Evolutionary conservation across 2,888 invertebrate genomes (phyloP).

Genomic region (Sinohyriopsis cumingii): DNA sequence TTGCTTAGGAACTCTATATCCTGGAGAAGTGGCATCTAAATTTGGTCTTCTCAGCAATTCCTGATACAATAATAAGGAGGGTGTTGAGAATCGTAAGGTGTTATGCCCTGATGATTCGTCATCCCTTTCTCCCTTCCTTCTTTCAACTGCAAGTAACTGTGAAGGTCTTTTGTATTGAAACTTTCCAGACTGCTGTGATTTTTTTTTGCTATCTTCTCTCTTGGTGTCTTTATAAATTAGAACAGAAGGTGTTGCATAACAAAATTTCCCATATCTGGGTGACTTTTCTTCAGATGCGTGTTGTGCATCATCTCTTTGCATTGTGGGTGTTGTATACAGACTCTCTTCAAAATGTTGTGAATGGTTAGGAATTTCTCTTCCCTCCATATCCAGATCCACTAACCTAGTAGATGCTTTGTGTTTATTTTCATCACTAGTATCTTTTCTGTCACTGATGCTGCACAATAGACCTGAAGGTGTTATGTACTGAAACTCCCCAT

Average conservation of each 20-base stretch:
- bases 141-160: too few relatives aligned
- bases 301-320: too few relatives aligned
- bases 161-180: not conserved
- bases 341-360: not conserved
- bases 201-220: constrained; percentile 10
- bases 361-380: not conserved
- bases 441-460: not conserved
- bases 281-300: not conserved
- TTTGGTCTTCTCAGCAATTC: too few relatives aligned
- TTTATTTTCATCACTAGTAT: not conserved
- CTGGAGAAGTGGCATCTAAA: too few relatives aligned
- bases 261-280: constrained; percentile 4
- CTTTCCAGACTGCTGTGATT: not conserved
- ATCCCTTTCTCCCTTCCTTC: too few relatives aligned
- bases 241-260: constrained; percentile 26
- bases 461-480: constrained; percentile 10
- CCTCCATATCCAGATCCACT: constrained; percentile 2
- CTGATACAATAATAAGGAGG: constrained; percentile 2
- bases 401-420: constrained; percentile 7
- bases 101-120: constrained; percentile 8
- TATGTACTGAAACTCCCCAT: constrained; percentile 3
- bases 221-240: constrained; percentile 14
- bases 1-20: not conserved
- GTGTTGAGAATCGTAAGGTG: constrained; percentile 4
- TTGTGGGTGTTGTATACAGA: constrained; percentile 6